Conservation (phyloP, 1,140 invertebrate genomes). For the Ooceraea biroi region DNA sequence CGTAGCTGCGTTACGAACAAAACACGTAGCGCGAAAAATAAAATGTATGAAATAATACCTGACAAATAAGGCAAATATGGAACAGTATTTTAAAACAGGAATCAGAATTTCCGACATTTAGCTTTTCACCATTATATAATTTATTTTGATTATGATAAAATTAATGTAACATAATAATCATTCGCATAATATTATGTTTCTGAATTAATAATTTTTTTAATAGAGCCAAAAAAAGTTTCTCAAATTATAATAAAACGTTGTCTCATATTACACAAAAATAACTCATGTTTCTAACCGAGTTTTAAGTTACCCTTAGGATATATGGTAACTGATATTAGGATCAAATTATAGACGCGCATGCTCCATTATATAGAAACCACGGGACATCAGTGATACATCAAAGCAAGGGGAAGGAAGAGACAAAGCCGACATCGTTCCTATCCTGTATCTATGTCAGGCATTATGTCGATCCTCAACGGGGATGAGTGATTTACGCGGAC, state of each 20-base stretch:
- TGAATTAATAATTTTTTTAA: neutral
- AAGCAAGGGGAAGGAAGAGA: conserved; percentile 40
- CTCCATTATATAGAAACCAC: conserved; percentile 20
- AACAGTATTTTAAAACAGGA: neutral
- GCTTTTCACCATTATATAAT: neutral
- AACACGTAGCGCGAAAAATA: neutral
- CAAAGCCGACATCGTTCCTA: conserved; percentile 38
- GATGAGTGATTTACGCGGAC: conserved; percentile 44
- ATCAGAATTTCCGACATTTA: neutral
- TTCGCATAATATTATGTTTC: too few relatives aligned
- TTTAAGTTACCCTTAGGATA: conserved; percentile 28
- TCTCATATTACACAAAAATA: neutral
- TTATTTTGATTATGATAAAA: neutral
- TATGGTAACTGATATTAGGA: conserved; percentile 38
- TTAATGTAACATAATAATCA: neutral
- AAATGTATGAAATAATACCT: too few relatives aligned
- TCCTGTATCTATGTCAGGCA: conserved; percentile 34
- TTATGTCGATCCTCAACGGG: conserved; percentile 35
- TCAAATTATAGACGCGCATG: conserved; percentile 31
- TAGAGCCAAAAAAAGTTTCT: neutral
- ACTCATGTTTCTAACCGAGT: neutral
- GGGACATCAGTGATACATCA: conserved; percentile 46
- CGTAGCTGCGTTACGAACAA: neutral
- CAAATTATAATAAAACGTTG: conserved; percentile 7
- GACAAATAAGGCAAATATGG: neutral